These are phyloP conservation scores for Acheta domesticus DNA, from an alignment of 2,888 invertebrate species.

Conservation along the genomic window DNA sequence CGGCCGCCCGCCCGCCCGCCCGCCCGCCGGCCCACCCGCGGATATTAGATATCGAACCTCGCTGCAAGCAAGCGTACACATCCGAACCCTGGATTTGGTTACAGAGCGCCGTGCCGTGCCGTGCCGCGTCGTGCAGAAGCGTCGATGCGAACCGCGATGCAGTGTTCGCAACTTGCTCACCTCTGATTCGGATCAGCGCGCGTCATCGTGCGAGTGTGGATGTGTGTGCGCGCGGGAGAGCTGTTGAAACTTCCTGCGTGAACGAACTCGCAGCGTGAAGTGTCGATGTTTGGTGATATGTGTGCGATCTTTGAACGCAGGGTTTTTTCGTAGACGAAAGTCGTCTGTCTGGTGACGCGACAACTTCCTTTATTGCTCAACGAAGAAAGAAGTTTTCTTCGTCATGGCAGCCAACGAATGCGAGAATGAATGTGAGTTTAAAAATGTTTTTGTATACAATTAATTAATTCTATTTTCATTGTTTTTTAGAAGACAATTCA, in stretches of 20 bases:
- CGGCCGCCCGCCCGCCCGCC: background rate
- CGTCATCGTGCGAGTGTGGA: background rate
- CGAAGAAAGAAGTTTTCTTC: background rate
- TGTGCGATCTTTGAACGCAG: too few relatives aligned
- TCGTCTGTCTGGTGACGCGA: too few relatives aligned
- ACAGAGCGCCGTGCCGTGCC: background rate
- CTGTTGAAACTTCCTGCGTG: background rate
- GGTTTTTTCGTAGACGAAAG: too few relatives aligned
- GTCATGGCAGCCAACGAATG: background rate
- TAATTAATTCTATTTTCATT: too few relatives aligned
- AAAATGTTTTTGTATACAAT: too few relatives aligned
- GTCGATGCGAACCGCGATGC: background rate
- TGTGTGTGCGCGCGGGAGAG: background rate
- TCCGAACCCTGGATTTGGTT: too few relatives aligned
- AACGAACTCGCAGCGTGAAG: too few relatives aligned
- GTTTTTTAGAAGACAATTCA: too few relatives aligned
- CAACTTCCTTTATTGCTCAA: background rate
- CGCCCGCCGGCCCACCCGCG: background rate
- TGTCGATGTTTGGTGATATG: too few relatives aligned
- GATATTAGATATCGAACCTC: slow-evolving; percentile 7
- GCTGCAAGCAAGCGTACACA: background rate
- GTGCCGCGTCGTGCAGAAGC: background rate
- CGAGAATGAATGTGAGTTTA: background rate
- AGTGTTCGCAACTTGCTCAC: background rate
- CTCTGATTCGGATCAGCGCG: background rate